These are phyloP conservation scores for Eulemur albifrons DNA, from an alignment of 2,797 vertebrate species.

Conservation along the genomic window DNA sequence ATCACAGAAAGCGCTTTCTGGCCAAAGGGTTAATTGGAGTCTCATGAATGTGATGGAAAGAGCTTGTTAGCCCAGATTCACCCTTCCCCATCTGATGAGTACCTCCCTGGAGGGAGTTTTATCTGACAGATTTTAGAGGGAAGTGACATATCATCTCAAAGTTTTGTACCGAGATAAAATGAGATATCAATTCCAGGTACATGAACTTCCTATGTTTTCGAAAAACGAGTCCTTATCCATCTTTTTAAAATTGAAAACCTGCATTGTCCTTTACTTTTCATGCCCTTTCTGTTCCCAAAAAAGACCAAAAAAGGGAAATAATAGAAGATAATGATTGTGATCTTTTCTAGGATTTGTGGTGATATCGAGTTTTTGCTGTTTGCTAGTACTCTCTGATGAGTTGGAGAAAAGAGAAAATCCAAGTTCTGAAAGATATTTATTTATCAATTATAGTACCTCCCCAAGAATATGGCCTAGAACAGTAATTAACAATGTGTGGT, in stretches of 20 bases:
- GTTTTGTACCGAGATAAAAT: background rate
- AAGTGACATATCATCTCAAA: background rate
- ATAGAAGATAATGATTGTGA: background rate
- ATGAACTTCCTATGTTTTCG: background rate
- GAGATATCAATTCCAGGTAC: background rate
- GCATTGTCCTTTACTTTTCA: background rate
- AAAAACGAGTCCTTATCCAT: background rate
- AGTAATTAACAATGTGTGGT: background rate
- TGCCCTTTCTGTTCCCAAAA: background rate
- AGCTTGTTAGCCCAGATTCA: background rate
- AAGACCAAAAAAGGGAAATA: background rate
- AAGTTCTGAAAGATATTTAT: background rate
- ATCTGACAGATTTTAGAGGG: background rate
- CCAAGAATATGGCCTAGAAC: background rate
- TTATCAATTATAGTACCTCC: background rate
- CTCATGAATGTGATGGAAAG: background rate
- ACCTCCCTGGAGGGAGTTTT: background rate
- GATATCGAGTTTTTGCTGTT: background rate
- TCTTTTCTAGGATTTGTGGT: background rate
- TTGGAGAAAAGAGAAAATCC: background rate
- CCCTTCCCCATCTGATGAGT: background rate
- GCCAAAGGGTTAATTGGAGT: background rate
- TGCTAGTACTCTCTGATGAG: background rate
- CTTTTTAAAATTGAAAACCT: conserved; percentile 27
- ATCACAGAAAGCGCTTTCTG: background rate